These are phyloP conservation scores for Pipistrellus pygmaeus DNA, from an alignment of 2,797 vertebrate genomes.

Conservation along the genomic window DNA sequence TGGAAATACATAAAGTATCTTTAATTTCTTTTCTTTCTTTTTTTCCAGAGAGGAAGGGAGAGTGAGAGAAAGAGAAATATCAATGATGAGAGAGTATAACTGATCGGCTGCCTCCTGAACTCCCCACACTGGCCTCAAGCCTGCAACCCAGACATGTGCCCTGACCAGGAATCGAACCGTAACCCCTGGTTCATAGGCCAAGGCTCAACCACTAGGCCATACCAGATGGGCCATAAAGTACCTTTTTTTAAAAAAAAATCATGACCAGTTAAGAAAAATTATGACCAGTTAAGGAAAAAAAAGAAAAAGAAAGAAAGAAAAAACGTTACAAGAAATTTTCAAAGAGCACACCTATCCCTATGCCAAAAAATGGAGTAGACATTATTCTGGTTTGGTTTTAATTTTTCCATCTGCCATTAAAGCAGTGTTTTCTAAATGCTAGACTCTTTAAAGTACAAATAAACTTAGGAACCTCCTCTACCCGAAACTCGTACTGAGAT, in stretches of 20 bases:
- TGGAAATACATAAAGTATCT: conserved; percentile 5
- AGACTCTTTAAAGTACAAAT: neutral
- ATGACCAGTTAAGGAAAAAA: too few species aligned
- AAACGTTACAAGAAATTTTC: conserved; percentile 24
- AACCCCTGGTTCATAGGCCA: too few species aligned
- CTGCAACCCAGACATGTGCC: too few species aligned
- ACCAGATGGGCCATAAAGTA: neutral
- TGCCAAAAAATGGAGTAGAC: neutral
- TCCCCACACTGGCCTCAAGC: too few species aligned
- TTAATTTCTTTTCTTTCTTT: too few species aligned
- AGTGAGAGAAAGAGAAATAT: too few species aligned
- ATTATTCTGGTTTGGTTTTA: conserved; percentile 28
- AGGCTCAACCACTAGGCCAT: too few species aligned
- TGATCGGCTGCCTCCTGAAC: too few species aligned
- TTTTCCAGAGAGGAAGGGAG: too few species aligned
- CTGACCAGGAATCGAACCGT: too few species aligned
- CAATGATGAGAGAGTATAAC: too few species aligned
- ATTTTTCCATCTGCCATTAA: conserved; percentile 13
- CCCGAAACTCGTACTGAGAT: neutral
- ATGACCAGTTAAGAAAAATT: neutral
- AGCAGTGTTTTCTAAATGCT: neutral
- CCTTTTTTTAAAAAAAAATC: neutral
- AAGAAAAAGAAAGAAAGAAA: too few species aligned
- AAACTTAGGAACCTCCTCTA: neutral
- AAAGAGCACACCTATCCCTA: neutral